Base-by-base conservation (phyloP, 2,888 invertebrate genomes). In the Pseudolycoriella hygida region DNA sequence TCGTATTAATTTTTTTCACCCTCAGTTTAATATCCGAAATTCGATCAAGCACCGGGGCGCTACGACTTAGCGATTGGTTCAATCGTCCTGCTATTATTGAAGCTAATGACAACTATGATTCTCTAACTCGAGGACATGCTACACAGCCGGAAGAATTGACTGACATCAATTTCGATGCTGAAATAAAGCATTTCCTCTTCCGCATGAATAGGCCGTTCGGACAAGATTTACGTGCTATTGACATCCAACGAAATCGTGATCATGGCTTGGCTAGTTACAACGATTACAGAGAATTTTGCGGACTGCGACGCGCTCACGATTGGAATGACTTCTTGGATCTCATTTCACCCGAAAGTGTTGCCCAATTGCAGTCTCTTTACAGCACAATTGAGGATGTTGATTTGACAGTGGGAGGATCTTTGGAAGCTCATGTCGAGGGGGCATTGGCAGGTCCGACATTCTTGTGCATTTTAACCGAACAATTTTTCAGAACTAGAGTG, bases 391-490 rank as follows among this genome's bases (percentile, higher is more conserved):
- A 84, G 45, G 90, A 92, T 60, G 81, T 93, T 2, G 92, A 93
- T 53, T 60, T 92, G 46, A 85, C 84, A 12, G 83, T 89, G 6
- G 93, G 81, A 1, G 90, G 82, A 1, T 76, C 87, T 0, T 59
- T 89, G 43, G 93, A 93, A 62, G 64, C 65, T 1, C 78, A 80
- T 47, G 79, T 87, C 1, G 74, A 76, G 0, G 87, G 82, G 1
- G 77, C 88, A 0, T 69, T 83, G 41, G 73, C 82, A 0, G 92
- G 93, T 0, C 90, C 90, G 1, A 89, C 90, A 0, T 89, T 83
- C 71, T 71, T 87, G 2, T 90, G 90, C 58, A 81, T 93, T 51
- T 66, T 92, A 3, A 81, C 82, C 0, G 85, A 84, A 57, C 90
- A 92, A 65, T 92, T 92, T 67, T 82, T 77, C 58, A 72, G 85